A percentile compares a stretch with the other conserved stretches of the same genome.
Evolutionary conservation across 2,797 vertebrate genomes (phyloP).

Genomic region (Columba guinea): DNA sequence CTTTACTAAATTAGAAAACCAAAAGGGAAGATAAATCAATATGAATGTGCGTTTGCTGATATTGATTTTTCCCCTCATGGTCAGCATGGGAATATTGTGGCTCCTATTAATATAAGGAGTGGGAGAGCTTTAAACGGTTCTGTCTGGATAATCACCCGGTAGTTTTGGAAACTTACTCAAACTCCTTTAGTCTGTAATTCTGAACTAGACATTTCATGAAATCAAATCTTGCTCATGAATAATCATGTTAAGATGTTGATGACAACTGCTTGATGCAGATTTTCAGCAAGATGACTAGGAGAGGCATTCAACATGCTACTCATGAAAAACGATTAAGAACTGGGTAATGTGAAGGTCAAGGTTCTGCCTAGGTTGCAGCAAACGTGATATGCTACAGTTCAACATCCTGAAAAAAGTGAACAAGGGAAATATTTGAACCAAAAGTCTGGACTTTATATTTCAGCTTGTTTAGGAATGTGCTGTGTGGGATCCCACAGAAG

Average conservation of each 20-base stretch:
- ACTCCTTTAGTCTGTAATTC: slow-evolving; percentile 18
- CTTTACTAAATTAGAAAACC: slow-evolving; percentile 68
- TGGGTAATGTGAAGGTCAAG: background rate
- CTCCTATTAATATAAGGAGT: slow-evolving; percentile 40
- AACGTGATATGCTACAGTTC: background rate
- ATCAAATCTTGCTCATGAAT: background rate
- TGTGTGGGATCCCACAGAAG: background rate
- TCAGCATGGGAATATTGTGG: slow-evolving; percentile 53
- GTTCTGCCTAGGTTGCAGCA: background rate
- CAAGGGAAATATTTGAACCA: background rate
- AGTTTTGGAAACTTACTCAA: slow-evolving; percentile 26
- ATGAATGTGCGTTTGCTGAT: slow-evolving; percentile 49
- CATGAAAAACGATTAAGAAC: background rate
- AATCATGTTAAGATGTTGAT: background rate
- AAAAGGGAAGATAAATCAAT: slow-evolving; percentile 67
- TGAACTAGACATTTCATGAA: slow-evolving; percentile 10
- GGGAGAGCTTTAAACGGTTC: slow-evolving; percentile 39
- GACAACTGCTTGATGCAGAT: background rate
- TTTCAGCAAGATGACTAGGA: background rate
- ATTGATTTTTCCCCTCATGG: slow-evolving; percentile 64
- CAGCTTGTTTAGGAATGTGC: background rate
- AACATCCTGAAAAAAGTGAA: background rate
- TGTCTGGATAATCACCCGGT: slow-evolving; percentile 37
- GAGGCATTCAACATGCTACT: background rate
- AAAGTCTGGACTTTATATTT: background rate